Evolutionary conservation across 2,888 invertebrate species (phyloP), one percentile per base, ranked within the genome.

Genomic region (Megalurothrips usitatus): DNA sequence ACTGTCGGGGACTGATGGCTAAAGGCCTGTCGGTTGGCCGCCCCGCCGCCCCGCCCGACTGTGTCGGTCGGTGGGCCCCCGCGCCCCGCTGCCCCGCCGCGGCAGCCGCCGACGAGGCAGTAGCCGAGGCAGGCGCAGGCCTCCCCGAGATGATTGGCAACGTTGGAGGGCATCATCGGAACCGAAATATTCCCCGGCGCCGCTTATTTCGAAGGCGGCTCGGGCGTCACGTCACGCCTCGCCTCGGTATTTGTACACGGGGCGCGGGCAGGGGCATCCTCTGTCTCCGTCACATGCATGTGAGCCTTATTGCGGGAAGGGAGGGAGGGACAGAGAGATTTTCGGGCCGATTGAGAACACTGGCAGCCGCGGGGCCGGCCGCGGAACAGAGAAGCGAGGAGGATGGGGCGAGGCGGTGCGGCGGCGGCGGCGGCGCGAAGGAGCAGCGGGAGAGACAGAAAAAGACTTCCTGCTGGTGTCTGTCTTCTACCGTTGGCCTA

Each of bases 101-200:
- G 52, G 3, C 52, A 1, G 52, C 52, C 52, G n/a, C n/a, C n/a
- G n/a, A n/a, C n/a, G n/a, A n/a, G 52, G 14, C 52, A 6, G 14
- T 52, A 17, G 52, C 52, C 9, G 49, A 9, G 49, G 49, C 49
- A 52, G 52, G n/a, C 68, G 68, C 68, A 8, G 68, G 26, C 68
- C 68, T 12, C 68, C 23, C 23, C 68, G 68, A 75, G 26, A 75
- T 75, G 68, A 75, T 75, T 75, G 68, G 68, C 68, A 75, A 75
- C 68, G 68, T 75, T 75, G 68, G 68, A 75, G 68, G 68, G 23
- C 68, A 75, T 75, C 68, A 75, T 75, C 68, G 68, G 26, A 75
- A 75, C 68, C 68, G 26, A 75, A 75, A 75, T 75, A 75, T 58
- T 58, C 58, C 58, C 58, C 11, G 52, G 19, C 19, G 58, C 14